phyloP scores from a whole-genome alignment of 2,888 invertebrate species.

The Nowickia ferox region DNA sequence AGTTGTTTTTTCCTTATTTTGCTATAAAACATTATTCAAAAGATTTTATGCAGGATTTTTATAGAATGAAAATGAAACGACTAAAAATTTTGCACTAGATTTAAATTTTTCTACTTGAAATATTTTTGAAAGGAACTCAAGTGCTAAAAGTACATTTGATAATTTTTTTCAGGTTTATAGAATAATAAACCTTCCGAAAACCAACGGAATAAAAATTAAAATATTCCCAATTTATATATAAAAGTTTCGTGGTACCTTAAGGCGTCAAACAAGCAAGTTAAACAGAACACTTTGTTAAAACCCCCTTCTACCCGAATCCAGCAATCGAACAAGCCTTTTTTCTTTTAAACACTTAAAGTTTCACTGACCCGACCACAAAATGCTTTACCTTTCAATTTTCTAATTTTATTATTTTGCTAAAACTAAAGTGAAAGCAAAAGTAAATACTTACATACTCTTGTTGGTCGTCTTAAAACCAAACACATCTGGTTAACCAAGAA shows the following conservation, averaged over 20 bases:
- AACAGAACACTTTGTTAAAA: too few species aligned
- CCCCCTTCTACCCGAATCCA: neutral
- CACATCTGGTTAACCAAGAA: conserved; percentile 66
- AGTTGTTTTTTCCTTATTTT: neutral
- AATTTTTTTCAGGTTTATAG: too few species aligned
- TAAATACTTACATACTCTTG: conserved; percentile 38
- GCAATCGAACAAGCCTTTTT: conserved; percentile 2
- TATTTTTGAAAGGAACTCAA: too few species aligned
- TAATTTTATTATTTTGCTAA: conserved; percentile 51
- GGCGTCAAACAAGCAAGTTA: too few species aligned
- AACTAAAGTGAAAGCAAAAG: conserved; percentile 26
- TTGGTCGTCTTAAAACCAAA: neutral
- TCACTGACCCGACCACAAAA: conserved; percentile 33
- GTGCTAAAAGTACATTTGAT: too few species aligned
- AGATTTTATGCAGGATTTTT: neutral
- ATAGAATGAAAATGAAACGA: neutral
- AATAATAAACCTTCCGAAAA: too few species aligned
- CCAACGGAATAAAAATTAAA: too few species aligned
- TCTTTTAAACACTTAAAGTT: conserved; percentile 58
- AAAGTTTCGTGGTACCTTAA: too few species aligned
- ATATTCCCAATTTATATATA: too few species aligned
- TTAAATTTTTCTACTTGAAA: neutral
- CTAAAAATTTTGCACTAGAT: neutral
- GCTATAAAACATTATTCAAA: conserved; percentile 13
- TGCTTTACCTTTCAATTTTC: conserved; percentile 36